A percentile compares a stretch with the other conserved stretches of the same genome.
phyloP scores from a whole-genome alignment of 2,888 invertebrate species.

The Oligia latruncula region DNA sequence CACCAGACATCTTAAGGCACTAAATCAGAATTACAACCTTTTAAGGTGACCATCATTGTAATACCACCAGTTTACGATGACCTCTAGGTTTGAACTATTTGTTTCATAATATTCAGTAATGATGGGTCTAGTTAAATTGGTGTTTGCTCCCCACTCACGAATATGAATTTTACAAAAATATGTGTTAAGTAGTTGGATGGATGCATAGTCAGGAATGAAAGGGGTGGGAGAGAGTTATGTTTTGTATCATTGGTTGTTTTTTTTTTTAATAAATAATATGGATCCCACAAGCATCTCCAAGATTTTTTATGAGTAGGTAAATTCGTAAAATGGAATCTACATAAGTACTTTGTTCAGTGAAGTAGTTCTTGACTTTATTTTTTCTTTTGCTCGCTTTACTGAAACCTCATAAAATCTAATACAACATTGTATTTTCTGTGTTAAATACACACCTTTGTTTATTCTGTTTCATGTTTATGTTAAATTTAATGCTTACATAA shows the following conservation, averaged over 20 bases:
- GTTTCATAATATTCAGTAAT: not conserved
- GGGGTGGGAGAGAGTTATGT: slow-evolving; percentile 63
- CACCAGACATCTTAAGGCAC: slow-evolving; percentile 71
- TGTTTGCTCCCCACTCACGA: slow-evolving; percentile 68
- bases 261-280: not conserved
- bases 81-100: slow-evolving; percentile 29
- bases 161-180: slow-evolving; percentile 74
- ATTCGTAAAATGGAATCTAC: not conserved
- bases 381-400: not conserved
- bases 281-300: not conserved
- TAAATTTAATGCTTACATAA: not conserved
- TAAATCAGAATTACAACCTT: slow-evolving; percentile 82
- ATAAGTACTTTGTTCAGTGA: not conserved
- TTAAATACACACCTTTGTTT: not conserved
- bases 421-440: not conserved
- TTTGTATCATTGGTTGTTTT: slow-evolving; percentile 9
- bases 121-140: slow-evolving; percentile 69
- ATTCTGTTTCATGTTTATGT: not conserved
- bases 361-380: too few relatives aligned
- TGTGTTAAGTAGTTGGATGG: slow-evolving; percentile 70
- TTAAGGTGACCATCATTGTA: slow-evolving; percentile 75
- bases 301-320: not conserved
- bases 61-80: slow-evolving; percentile 67
- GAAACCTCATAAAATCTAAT: not conserved
- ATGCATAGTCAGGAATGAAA: slow-evolving; percentile 79